These are phyloP conservation scores for Nothoprocta perdicaria DNA, from an alignment of 2,113 vertebrate species.

Conservation along the genomic window DNA sequence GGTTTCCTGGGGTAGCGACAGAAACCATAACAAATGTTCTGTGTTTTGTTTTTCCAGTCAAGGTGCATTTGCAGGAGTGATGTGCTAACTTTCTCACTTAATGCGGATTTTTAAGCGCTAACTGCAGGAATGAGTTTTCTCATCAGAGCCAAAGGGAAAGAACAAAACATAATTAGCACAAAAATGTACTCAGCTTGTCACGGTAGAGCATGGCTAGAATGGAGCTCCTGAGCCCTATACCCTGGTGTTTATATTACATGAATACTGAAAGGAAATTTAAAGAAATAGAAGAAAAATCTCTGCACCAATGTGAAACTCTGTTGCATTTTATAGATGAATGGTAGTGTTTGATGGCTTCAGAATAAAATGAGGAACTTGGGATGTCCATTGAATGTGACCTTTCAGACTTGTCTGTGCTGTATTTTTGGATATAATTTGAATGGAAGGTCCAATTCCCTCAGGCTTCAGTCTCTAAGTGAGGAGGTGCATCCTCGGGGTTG, in stretches of 20 bases:
- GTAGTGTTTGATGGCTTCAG: conserved; percentile 39
- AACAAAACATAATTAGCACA: neutral
- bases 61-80: neutral
- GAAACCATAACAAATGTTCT: neutral
- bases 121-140: neutral
- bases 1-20: neutral
- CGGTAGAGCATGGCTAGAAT: neutral
- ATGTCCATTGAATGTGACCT: conserved; percentile 2
- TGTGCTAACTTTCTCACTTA: neutral
- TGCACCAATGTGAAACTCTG: conserved; percentile 26
- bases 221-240: neutral
- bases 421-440: conserved; percentile 51
- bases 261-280: neutral
- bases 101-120: neutral
- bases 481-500: neutral
- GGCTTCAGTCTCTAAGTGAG: conserved; percentile 8
- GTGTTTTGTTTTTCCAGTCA: neutral
- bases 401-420: neutral
- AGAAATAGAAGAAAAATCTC: neutral
- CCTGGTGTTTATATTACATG: neutral
- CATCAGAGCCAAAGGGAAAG: neutral
- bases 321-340: conserved; percentile 51
- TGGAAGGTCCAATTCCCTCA: conserved; percentile 63
- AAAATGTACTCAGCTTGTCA: neutral
- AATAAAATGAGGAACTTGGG: neutral